These are phyloP conservation scores for Achlya flavicornis DNA, from an alignment of 2,888 invertebrate species.

Conservation along the genomic window DNA sequence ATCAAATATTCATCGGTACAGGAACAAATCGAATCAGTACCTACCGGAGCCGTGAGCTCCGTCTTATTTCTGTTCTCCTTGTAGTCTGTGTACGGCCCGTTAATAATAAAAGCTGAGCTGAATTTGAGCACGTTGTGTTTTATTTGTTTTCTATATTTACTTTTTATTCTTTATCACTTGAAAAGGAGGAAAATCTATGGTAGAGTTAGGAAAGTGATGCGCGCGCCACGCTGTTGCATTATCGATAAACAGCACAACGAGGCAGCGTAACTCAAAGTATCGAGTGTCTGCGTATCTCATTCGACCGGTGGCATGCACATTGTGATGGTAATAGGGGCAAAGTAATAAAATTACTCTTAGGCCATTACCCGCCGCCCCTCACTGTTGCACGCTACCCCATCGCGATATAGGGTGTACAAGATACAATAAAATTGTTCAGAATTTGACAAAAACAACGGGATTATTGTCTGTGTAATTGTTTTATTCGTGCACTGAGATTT, in stretches of 20 bases:
- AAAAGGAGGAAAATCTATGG: background rate
- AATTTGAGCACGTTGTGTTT: constrained; percentile 22
- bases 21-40: constrained; percentile 83
- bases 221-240: constrained; percentile 18
- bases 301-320: constrained; percentile 77
- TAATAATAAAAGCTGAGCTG: constrained; percentile 60
- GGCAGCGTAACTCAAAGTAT: constrained; percentile 38
- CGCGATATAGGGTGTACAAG: constrained; percentile 72
- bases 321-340: constrained; percentile 83
- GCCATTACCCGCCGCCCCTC: constrained; percentile 79
- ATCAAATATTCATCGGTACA: constrained; percentile 83
- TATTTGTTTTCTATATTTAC: background rate
- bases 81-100: constrained; percentile 45
- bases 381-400: constrained; percentile 52
- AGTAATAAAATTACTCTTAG: constrained; percentile 84
- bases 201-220: constrained; percentile 30
- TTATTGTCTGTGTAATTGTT: constrained; percentile 75
- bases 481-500: constrained; percentile 60
- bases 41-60: constrained; percentile 59
- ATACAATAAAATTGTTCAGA: constrained; percentile 67
- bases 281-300: constrained; percentile 67
- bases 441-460: constrained; percentile 70
- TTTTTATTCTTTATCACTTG: background rate
- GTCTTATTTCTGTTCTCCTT: constrained; percentile 69
- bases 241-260: constrained; percentile 25